Evolutionary conservation across 1,140 invertebrate genomes (phyloP).

Genomic region (Portunus trituberculatus): DNA sequence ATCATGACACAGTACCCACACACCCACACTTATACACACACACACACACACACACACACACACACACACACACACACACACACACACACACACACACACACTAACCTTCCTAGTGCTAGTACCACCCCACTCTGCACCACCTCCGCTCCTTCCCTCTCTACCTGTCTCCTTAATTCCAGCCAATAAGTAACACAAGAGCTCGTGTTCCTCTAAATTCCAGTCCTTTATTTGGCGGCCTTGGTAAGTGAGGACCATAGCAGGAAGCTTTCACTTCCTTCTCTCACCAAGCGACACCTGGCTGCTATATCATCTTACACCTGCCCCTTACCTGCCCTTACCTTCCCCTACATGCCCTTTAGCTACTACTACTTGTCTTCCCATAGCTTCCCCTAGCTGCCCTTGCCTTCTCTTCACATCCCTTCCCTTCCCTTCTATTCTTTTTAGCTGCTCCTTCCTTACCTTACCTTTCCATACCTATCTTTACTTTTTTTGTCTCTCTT

Average conservation of each 20-base stretch:
- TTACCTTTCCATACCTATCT: neutral
- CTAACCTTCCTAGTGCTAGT: too few species aligned
- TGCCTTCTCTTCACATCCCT: neutral
- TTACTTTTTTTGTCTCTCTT: too few species aligned
- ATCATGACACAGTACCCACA: neutral
- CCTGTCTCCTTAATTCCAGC: too few species aligned
- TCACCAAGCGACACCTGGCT: neutral
- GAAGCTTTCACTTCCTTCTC: neutral
- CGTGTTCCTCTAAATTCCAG: too few species aligned
- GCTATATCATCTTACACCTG: neutral
- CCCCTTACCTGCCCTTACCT: neutral
- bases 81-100: too few species aligned
- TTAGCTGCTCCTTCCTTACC: neutral
- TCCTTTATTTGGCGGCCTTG: neutral
- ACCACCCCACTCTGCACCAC: too few species aligned
- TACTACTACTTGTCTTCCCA: neutral
- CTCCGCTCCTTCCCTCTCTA: too few species aligned
- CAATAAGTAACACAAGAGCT: too few species aligned
- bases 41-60: constrained; percentile 3
- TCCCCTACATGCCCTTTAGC: neutral
- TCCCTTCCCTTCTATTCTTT: neutral
- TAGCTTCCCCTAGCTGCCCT: neutral
- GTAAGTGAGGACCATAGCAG: neutral
- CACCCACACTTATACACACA: neutral
- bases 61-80: neutral